A percentile compares a stretch with the other conserved stretches of the same genome.
Conservation (phyloP, 2,797 vertebrate genomes). For the Liparis tanakae region DNA sequence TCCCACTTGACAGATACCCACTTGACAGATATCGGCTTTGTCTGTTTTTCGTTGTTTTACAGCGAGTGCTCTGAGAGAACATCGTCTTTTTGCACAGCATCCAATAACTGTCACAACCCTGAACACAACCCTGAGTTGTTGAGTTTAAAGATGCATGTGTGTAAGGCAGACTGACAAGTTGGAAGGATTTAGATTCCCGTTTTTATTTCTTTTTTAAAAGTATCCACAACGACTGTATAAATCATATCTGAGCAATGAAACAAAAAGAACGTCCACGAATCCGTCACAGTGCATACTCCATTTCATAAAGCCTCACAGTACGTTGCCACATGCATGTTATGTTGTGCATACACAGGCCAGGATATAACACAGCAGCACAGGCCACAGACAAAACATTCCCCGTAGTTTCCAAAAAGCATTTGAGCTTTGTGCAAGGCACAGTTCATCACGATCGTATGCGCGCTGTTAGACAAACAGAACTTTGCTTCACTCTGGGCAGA, state of each 20-base stretch:
- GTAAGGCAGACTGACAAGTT: slow-evolving; percentile 7
- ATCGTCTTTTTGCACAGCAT: slow-evolving; percentile 29
- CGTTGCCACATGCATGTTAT: slow-evolving; percentile 72
- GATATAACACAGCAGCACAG: slow-evolving; percentile 57
- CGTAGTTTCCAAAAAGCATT: slow-evolving; percentile 42
- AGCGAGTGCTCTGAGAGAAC: slow-evolving; percentile 29
- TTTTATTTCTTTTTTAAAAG: slow-evolving; percentile 66
- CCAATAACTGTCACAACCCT: slow-evolving; percentile 51
- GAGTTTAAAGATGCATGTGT: slow-evolving; percentile 11
- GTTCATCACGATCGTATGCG: slow-evolving; percentile 43
- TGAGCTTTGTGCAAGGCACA: slow-evolving; percentile 59
- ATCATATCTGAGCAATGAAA: slow-evolving; percentile 73
- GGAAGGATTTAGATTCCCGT: slow-evolving; percentile 31
- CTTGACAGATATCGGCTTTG: slow-evolving; percentile 47
- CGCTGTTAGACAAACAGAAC: slow-evolving; percentile 54
- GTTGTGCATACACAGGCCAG: slow-evolving; percentile 68
- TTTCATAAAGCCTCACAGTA: slow-evolving; percentile 65
- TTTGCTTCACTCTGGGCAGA: slow-evolving; percentile 44
- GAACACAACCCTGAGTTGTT: slow-evolving; percentile 22
- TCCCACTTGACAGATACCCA: slow-evolving; percentile 40
- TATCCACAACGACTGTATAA: slow-evolving; percentile 74
- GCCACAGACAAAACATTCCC: slow-evolving; percentile 58
- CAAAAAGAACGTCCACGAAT: slow-evolving; percentile 49
- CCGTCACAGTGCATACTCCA: slow-evolving; percentile 68
- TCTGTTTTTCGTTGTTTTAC: not conserved